A percentile compares a stretch with the other conserved stretches of the same genome.
These are phyloP conservation scores for Ephydatia muelleri DNA, from an alignment of 37 sponge, comb jelly and placozoan genomes.

Conservation along the genomic window DNA sequence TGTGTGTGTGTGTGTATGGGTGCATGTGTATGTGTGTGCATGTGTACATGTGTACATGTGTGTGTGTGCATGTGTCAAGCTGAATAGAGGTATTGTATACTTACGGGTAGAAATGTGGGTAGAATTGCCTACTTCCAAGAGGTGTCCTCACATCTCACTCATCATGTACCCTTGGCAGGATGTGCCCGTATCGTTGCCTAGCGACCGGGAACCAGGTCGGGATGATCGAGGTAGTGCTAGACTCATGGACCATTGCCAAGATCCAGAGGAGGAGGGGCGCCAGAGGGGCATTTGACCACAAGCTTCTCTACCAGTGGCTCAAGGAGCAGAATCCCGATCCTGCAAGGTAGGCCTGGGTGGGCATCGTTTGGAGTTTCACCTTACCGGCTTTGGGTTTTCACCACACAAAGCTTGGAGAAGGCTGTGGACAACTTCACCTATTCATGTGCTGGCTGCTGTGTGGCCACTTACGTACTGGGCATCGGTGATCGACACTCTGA, in stretches of 20 bases:
- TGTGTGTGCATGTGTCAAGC: neutral
- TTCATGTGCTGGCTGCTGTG: slow-evolving; percentile 98
- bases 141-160: neutral
- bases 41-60: neutral
- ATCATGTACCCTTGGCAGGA: slow-evolving; percentile 33
- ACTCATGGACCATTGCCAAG: slow-evolving; percentile 88
- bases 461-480: slow-evolving; percentile 96
- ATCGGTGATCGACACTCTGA: slow-evolving; percentile 98
- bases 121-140: neutral
- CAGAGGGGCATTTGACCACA: slow-evolving; percentile 86
- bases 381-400: neutral
- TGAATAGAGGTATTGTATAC: neutral
- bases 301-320: slow-evolving; percentile 82
- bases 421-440: slow-evolving; percentile 91
- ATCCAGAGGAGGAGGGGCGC: slow-evolving; percentile 88
- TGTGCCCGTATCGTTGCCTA: slow-evolving; percentile 92
- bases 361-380: neutral
- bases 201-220: slow-evolving; percentile 91
- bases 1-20: no score
- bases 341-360: neutral
- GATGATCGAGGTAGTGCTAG: slow-evolving; percentile 90
- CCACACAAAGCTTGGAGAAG: slow-evolving; percentile 44
- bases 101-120: neutral
- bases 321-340: slow-evolving; percentile 73
- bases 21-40: no score